phyloP scores from a whole-genome alignment of 1,140 invertebrate genomes.

The Saxidomus purpurata region DNA sequence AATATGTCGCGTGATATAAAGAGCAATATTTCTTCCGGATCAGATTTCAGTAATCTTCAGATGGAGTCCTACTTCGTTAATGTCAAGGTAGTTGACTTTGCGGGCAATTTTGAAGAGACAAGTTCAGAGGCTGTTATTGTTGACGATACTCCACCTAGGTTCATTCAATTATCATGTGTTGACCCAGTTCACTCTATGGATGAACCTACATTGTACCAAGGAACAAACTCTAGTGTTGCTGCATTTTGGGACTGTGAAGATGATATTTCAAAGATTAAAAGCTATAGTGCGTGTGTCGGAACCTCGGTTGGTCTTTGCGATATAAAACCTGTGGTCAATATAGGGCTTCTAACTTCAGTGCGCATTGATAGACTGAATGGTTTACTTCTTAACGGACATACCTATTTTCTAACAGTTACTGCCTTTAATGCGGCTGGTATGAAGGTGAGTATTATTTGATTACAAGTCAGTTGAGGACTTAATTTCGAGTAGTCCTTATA shows the following conservation, averaged over 20 bases:
- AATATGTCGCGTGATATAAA: not conserved
- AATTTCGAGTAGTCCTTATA: not conserved
- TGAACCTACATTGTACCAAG: not conserved
- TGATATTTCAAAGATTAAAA: not conserved
- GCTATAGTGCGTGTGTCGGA: not conserved
- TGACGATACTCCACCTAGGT: not conserved
- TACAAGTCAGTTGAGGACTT: not conserved
- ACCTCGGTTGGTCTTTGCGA: not conserved
- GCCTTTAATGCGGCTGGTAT: not conserved
- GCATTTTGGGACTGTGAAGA: not conserved
- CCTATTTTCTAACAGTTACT: not conserved
- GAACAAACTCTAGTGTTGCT: conserved; percentile 8
- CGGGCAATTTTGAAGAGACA: not conserved
- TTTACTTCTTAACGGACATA: not conserved
- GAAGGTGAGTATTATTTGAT: not conserved
- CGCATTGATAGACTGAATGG: not conserved
- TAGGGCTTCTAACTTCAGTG: not conserved
- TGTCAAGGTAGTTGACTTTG: not conserved
- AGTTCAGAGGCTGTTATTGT: not conserved
- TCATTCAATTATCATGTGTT: not conserved
- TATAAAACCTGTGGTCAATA: not conserved
- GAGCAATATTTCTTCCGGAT: not conserved
- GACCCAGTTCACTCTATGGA: not conserved
- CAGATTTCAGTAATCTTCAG: not conserved
- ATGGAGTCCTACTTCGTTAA: not conserved